Evolutionary conservation across 2,888 invertebrate genomes (phyloP).

Genomic region (Muscina levida): DNA sequence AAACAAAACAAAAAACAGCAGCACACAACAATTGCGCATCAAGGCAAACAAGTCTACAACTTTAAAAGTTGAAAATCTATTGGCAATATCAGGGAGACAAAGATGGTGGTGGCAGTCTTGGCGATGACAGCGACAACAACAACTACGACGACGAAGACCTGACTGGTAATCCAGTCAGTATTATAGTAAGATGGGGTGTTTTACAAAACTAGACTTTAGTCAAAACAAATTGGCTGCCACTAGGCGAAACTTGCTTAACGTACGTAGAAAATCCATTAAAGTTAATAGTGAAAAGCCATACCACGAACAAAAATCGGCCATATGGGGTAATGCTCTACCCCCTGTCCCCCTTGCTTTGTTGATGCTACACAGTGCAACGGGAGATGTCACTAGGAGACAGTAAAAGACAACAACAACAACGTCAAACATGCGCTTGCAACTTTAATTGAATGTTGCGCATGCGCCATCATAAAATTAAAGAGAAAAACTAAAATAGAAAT

Average conservation of each 20-base stretch:
- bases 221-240: too few species aligned
- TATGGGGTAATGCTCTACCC: too few species aligned
- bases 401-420: background rate
- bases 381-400: background rate
- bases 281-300: too few species aligned
- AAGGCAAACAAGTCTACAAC: constrained; percentile 12
- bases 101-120: too few species aligned
- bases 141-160: background rate
- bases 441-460: constrained; percentile 26
- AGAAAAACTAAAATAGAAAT: background rate
- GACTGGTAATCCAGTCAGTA: background rate
- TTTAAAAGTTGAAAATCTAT: background rate
- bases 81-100: too few species aligned
- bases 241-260: too few species aligned
- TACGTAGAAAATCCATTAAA: too few species aligned
- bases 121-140: background rate
- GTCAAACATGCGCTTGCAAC: background rate
- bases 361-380: background rate
- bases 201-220: constrained; percentile 1
- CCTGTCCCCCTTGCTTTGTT: too few species aligned
- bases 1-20: background rate
- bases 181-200: background rate
- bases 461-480: background rate
- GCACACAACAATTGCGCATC: constrained; percentile 5
- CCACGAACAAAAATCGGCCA: too few species aligned